Conservation (phyloP, 2,797 vertebrate genomes). For the Channa striata region DNA sequence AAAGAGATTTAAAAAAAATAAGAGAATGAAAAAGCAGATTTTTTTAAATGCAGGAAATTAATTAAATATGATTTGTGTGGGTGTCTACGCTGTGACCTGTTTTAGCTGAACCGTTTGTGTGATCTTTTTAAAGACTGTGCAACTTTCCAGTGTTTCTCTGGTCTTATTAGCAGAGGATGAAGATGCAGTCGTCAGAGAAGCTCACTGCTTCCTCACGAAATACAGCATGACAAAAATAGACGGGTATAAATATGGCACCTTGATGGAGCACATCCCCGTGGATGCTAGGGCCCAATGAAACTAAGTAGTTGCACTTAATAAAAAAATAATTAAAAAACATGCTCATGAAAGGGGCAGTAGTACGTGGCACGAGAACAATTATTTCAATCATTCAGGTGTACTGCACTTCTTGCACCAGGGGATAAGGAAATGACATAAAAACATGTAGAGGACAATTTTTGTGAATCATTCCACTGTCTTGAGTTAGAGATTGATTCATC, state of each 20-base stretch:
- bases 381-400: too few relatives aligned
- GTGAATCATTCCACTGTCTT: slow-evolving; percentile 24
- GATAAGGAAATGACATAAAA: background rate
- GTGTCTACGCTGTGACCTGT: background rate
- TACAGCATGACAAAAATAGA: slow-evolving; percentile 74
- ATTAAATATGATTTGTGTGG: background rate
- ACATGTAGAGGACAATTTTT: slow-evolving; percentile 2
- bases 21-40: background rate
- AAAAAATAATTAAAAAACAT: background rate
- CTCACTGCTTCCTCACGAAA: slow-evolving; percentile 67
- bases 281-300: background rate
- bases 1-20: background rate
- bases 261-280: slow-evolving; percentile 31
- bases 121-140: background rate
- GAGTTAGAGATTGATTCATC: slow-evolving; percentile 20
- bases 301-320: too few relatives aligned
- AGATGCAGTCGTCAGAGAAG: slow-evolving; percentile 45
- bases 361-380: background rate
- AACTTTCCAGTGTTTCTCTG: background rate
- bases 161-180: slow-evolving; percentile 6
- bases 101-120: background rate
- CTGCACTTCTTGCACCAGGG: too few relatives aligned
- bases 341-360: background rate
- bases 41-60: background rate
- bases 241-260: slow-evolving; percentile 60